These are phyloP conservation scores for Myotis lucifugus DNA, from an alignment of 2,113 vertebrate species.

Conservation along the genomic window DNA sequence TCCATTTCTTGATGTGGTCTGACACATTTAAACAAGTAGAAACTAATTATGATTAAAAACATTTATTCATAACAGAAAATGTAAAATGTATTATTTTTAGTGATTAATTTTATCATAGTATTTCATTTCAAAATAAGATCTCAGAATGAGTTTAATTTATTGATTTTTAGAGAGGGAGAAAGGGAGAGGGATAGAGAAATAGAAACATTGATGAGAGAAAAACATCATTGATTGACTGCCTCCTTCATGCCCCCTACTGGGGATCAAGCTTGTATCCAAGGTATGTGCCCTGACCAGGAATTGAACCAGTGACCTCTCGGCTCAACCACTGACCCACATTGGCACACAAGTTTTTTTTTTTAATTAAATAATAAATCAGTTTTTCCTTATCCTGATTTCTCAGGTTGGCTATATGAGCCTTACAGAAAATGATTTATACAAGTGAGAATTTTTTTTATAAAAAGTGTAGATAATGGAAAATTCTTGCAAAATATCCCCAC, in stretches of 20 bases:
- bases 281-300: too few relatives aligned
- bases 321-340: too few relatives aligned
- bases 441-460: background rate
- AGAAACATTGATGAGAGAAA: too few relatives aligned
- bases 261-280: too few relatives aligned
- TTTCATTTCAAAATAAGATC: background rate
- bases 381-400: background rate
- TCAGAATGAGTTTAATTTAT: background rate
- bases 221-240: too few relatives aligned
- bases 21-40: background rate
- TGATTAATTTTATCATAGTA: background rate
- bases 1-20: background rate
- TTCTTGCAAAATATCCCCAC: background rate
- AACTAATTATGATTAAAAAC: background rate
- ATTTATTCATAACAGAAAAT: background rate
- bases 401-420: background rate
- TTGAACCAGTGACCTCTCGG: too few relatives aligned
- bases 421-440: background rate
- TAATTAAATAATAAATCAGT: background rate
- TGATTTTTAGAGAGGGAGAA: too few relatives aligned
- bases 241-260: too few relatives aligned
- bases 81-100: background rate
- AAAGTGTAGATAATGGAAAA: background rate
- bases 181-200: too few relatives aligned
- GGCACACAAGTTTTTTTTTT: too few relatives aligned